These are phyloP conservation scores for Picathartes gymnocephalus DNA, from an alignment of 2,113 vertebrate species.

Conservation along the genomic window DNA sequence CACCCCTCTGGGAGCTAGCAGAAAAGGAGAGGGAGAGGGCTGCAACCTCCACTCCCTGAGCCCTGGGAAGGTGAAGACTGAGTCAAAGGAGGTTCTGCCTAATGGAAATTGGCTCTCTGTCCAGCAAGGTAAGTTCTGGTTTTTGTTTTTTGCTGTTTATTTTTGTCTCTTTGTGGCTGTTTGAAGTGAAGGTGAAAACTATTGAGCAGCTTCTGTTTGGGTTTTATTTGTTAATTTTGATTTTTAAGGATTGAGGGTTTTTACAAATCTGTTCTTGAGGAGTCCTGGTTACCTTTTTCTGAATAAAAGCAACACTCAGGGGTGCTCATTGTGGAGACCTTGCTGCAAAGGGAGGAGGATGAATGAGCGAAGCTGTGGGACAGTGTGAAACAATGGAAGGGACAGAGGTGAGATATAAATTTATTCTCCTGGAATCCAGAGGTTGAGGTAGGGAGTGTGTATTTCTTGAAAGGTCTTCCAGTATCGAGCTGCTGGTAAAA, in stretches of 20 bases:
- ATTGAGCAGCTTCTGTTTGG: background rate
- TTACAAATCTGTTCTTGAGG: background rate
- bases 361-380: background rate
- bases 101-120: background rate
- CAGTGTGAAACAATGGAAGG: background rate
- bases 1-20: background rate
- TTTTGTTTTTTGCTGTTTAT: background rate
- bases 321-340: background rate
- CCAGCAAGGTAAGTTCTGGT: background rate
- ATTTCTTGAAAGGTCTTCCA: background rate
- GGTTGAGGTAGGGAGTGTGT: rapidly evolving
- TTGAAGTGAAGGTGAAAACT: background rate
- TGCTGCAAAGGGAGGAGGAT: rapidly evolving
- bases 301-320: background rate
- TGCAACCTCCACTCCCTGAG: background rate
- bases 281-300: background rate
- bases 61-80: background rate
- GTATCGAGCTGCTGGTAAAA: background rate
- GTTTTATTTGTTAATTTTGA: no score
- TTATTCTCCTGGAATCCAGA: background rate
- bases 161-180: background rate
- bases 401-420: background rate
- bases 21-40: background rate
- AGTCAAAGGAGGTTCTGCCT: background rate
- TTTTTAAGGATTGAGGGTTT: background rate